Base-by-base conservation (phyloP, 2,797 vertebrate genomes). In the Poecilia gillii region DNA sequence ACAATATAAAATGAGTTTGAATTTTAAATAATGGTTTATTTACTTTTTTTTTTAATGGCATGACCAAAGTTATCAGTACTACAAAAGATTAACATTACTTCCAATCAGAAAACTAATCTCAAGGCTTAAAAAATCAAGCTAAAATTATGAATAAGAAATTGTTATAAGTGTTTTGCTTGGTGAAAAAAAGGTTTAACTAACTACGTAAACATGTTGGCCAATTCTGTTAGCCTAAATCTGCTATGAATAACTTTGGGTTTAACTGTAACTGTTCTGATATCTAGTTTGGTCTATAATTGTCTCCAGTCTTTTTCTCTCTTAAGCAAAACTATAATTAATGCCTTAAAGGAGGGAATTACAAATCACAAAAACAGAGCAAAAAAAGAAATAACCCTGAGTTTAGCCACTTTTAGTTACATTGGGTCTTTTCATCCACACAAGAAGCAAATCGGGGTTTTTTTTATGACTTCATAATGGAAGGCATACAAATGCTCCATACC, bases 391-490 rank as follows among this genome's bases (percentile, higher is more conserved):
- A 76, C 33, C 49, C 12, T 45, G 74, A 39, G 36, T 41, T 68
- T n/a, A 49, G 46, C 9, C 41, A 75, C 71, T 66, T 77, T 47
- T 66, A 53, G 31, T 77, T 70, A 75, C 74, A 72, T 46, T 57
- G 43, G 16, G 68, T n/a, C 57, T 82, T 72, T n/a, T 57, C 73
- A 13, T 49, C 47, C 74, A 71, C 75, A 39, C 73, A 72, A 73
- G 74, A 77, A 70, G 73, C 81, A 82, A 78, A 88, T 43, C 82
- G 71, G 84, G 18, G 0, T 2, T 82, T 76, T 84, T 70, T 82
- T 83, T 84, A 84, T 88, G 81, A 82, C 78, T 91, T 84, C 80
- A 90, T 93, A 89, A 91, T 87, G 87, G 78, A 91, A 87, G 78
- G 86, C 78, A 84, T 90, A 86, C 74, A 87, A 83, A 84, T 86